A percentile compares a stretch with the other conserved stretches of the same genome.
Conservation (phyloP, 2,888 invertebrate genomes). For the Watsonalla binaria region DNA sequence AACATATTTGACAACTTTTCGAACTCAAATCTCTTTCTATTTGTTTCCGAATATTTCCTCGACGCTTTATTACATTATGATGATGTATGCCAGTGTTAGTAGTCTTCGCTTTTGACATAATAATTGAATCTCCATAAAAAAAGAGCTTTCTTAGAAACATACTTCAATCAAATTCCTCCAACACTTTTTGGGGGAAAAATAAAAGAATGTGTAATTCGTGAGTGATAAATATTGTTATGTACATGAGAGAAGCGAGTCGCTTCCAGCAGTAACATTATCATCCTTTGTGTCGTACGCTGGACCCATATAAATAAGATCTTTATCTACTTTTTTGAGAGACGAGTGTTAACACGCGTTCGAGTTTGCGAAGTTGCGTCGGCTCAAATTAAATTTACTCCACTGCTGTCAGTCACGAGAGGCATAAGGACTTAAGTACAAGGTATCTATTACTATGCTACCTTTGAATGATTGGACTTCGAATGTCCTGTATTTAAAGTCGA, state of each 20-base stretch:
- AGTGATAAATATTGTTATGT: slow-evolving; percentile 67
- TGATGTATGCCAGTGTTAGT: background rate
- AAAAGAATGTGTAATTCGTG: slow-evolving; percentile 40
- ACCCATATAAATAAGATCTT: slow-evolving; percentile 75
- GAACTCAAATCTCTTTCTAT: too few relatives aligned
- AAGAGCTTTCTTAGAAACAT: slow-evolving; percentile 20
- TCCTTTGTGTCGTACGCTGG: slow-evolving; percentile 71
- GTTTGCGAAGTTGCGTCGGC: slow-evolving; percentile 55
- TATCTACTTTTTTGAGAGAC: slow-evolving; percentile 73
- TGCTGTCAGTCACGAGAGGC: slow-evolving; percentile 45
- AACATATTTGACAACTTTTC: too few relatives aligned
- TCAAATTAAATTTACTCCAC: slow-evolving; percentile 72
- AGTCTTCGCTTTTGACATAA: background rate
- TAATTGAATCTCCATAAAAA: background rate
- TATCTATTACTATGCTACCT: background rate
- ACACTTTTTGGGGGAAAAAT: slow-evolving; percentile 31
- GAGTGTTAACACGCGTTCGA: slow-evolving; percentile 71
- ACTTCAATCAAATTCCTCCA: slow-evolving; percentile 34
- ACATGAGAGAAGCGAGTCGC: slow-evolving; percentile 61
- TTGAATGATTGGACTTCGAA: background rate
- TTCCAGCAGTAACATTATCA: slow-evolving; percentile 67
- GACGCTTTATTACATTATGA: too few relatives aligned
- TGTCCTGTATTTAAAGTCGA: background rate
- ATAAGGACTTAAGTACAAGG: background rate
- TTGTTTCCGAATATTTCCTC: too few relatives aligned